Evolutionary conservation across 2,113 vertebrate species (phyloP).

Genomic region (Carassius auratus): DNA sequence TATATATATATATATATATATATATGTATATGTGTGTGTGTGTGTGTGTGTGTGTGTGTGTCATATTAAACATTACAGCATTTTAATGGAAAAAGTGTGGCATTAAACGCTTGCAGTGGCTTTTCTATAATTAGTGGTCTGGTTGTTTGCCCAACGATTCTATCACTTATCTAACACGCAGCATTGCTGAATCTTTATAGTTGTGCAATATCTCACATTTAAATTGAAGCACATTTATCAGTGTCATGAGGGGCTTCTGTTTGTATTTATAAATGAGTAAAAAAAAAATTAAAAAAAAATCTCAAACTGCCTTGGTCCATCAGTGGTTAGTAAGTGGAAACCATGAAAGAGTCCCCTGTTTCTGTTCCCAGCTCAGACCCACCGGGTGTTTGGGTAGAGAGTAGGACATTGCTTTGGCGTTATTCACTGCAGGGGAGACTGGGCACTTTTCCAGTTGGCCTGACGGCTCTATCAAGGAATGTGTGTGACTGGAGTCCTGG

Average conservation of each 20-base stretch:
- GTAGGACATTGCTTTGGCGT: conserved; percentile 76
- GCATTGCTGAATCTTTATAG: neutral
- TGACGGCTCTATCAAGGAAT: conserved; percentile 78
- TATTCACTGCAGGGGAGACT: conserved; percentile 78
- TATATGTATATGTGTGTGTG: too few relatives aligned
- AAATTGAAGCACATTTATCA: neutral
- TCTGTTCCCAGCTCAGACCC: conserved; percentile 35
- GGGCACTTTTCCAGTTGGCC: conserved; percentile 79
- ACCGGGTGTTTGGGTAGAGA: conserved; percentile 50
- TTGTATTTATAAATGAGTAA: neutral
- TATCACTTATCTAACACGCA: neutral
- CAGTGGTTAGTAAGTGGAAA: neutral
- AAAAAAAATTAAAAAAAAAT: neutral
- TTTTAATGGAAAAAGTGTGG: conserved; percentile 27
- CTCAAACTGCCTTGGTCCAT: neutral
- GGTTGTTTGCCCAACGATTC: conserved; percentile 1
- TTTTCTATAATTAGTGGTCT: conserved; percentile 23
- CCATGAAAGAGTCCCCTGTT: conserved; percentile 38
- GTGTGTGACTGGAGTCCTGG: conserved; percentile 78
- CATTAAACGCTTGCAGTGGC: neutral
- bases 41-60: neutral
- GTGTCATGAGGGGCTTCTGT: neutral
- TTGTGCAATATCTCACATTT: neutral
- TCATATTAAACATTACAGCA: conserved; percentile 12
- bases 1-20: too few relatives aligned